Base-by-base conservation (phyloP, 2,797 vertebrate species). In the Crocodylus rhombifer region DNA sequence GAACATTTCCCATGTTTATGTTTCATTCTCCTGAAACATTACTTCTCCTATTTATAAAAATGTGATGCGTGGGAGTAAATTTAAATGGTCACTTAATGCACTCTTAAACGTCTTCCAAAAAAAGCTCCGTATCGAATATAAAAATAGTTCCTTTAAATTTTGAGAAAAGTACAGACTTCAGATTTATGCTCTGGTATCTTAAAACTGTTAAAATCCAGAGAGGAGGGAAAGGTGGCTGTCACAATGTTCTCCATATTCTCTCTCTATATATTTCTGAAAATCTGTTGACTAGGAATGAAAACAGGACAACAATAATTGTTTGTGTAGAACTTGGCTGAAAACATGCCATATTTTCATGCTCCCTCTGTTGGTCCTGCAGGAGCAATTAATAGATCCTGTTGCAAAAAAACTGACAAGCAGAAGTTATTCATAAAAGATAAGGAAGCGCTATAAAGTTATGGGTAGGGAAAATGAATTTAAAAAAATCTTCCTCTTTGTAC, bases 241-340 rank as follows among this genome's bases (percentile, higher is more conserved):
- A 80, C 91, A 76, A 89, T 96, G 91, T n/a, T 93, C 58, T 84
- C 74, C 78, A 60, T 81, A 60, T 82, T 55, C 71, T 57, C 0
- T 84, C 79, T 77, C 42, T 42, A 8, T 42, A 42, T 42, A 42
- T 81, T 80, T 91, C 78, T 85, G 65, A 88, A 75, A 92, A 87
- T 89, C 74, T 77, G 92, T 96, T 96, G 95, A 95, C 78, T 94
- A 33, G 96, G 94, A 95, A 95, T 96, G 56, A 95, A 95, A 92
- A 92, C 83, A 92, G 80, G 89, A 93, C 88, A 97, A 96, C 86
- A 88, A 26, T 81, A 91, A 91, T 56, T 88, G 88, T 93, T 97
- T 95, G 94, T 76, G 63, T 88, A 91, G 77, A 94, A 93, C 87
- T 87, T 60, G 21, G 74, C 88, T 87, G 63, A 93, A 95, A 95